Conservation (phyloP, 2,797 vertebrate genomes). For the Macropus fuliginosus region DNA sequence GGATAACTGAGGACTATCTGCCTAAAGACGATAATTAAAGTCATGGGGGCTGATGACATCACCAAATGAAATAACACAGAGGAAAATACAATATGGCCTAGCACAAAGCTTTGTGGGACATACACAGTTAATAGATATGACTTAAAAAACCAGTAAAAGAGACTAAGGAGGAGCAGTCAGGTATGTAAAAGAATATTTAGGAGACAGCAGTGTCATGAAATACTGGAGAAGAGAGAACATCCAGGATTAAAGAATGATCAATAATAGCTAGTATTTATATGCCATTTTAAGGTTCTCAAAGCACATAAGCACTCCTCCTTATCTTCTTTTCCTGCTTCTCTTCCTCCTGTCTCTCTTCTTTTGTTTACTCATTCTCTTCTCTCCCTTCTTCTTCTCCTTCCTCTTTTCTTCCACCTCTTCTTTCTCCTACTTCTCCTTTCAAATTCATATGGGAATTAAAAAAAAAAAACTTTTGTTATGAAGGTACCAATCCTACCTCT, state of each 20-base stretch:
- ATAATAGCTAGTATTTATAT: neutral
- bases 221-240: neutral
- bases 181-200: neutral
- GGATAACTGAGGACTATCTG: too few species aligned
- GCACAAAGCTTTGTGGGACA: too few species aligned
- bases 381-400: neutral
- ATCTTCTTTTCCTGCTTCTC: neutral
- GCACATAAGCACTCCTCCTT: neutral
- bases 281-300: neutral
- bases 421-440: neutral
- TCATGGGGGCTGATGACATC: too few species aligned
- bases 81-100: too few species aligned
- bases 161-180: neutral
- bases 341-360: neutral
- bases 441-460: neutral
- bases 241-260: neutral
- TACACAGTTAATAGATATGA: too few species aligned
- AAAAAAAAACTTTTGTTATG: neutral
- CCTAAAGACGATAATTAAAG: too few species aligned
- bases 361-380: neutral
- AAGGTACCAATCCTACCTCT: neutral
- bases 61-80: too few species aligned
- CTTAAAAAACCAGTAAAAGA: neutral
- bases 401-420: neutral
- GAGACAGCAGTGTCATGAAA: neutral